Percentiles rank a stretch among this genome's conserved stretches.
Evolutionary conservation across 2,888 invertebrate genomes (phyloP).

Genomic region (Pterostichus madidus): DNA sequence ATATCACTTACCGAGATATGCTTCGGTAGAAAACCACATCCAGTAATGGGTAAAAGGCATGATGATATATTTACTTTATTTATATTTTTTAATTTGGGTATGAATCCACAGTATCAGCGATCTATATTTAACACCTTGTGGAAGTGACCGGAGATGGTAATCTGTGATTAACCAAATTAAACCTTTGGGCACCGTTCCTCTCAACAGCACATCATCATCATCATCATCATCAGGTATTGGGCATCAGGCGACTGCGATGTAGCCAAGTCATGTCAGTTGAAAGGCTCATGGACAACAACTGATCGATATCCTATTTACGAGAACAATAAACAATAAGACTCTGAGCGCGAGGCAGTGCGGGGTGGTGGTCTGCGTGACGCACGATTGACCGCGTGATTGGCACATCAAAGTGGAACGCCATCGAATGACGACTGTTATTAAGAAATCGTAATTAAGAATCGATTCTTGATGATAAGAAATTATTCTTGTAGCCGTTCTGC

Average conservation of each 20-base stretch:
- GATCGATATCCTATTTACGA: constrained; percentile 68
- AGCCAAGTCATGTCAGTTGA: constrained; percentile 55
- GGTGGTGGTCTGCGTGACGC: constrained; percentile 71
- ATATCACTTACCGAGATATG: too few relatives aligned
- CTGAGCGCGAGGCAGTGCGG: constrained; percentile 67
- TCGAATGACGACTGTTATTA: constrained; percentile 72
- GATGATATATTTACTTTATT: too few relatives aligned
- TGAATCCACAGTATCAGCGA: too few relatives aligned
- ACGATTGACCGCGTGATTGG: constrained; percentile 75
- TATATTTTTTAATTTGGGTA: too few relatives aligned
- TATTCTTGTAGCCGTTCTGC: too few relatives aligned
- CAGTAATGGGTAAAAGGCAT: too few relatives aligned
- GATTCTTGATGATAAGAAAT: constrained; percentile 68
- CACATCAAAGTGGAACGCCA: constrained; percentile 72
- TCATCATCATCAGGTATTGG: not conserved
- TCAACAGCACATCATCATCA: too few relatives aligned
- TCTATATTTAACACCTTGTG: too few relatives aligned
- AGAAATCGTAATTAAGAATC: constrained; percentile 73
- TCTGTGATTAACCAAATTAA: too few relatives aligned
- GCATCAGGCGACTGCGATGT: not conserved
- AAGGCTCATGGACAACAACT: constrained; percentile 27
- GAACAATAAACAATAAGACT: constrained; percentile 74
- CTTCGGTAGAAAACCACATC: too few relatives aligned
- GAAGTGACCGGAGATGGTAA: too few relatives aligned
- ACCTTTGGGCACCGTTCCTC: too few relatives aligned